Evolutionary conservation across 1,140 invertebrate genomes (phyloP).

Genomic region (Tetramorium alpestre): DNA sequence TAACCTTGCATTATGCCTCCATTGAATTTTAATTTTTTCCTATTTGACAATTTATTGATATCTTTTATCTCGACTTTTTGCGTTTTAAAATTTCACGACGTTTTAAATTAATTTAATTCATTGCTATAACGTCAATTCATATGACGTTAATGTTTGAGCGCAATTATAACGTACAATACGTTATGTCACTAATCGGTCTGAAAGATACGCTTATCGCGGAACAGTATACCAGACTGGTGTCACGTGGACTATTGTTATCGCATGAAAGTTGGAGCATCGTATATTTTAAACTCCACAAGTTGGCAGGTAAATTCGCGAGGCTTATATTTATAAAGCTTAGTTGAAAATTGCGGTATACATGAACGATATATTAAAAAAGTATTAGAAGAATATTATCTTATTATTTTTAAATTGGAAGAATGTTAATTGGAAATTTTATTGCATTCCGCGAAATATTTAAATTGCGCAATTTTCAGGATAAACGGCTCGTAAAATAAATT

Average conservation of each 20-base stretch:
- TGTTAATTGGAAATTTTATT: not conserved
- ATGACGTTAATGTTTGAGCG: not conserved
- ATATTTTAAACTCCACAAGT: not conserved
- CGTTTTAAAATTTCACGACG: not conserved
- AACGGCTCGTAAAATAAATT: not conserved
- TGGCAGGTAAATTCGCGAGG: not conserved
- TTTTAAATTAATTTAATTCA: not conserved
- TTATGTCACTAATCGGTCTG: constrained; percentile 39
- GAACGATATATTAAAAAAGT: not conserved
- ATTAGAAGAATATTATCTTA: not conserved
- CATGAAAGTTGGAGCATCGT: constrained; percentile 21
- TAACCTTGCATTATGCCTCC: not conserved
- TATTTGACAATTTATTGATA: not conserved
- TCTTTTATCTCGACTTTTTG: not conserved
- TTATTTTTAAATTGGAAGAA: not conserved
- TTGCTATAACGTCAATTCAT: not conserved
- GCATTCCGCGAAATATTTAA: not conserved
- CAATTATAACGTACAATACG: not conserved
- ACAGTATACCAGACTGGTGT: constrained; percentile 29
- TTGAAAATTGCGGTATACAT: not conserved
- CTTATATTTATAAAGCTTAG: not conserved
- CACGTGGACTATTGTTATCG: constrained; percentile 46
- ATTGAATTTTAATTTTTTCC: not conserved
- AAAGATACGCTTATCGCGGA: constrained; percentile 50
- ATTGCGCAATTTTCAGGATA: not conserved